Evolutionary conservation across 2,113 vertebrate species (phyloP), one percentile per base, ranked within the genome.

Genomic region (Acanthisitta chloris): DNA sequence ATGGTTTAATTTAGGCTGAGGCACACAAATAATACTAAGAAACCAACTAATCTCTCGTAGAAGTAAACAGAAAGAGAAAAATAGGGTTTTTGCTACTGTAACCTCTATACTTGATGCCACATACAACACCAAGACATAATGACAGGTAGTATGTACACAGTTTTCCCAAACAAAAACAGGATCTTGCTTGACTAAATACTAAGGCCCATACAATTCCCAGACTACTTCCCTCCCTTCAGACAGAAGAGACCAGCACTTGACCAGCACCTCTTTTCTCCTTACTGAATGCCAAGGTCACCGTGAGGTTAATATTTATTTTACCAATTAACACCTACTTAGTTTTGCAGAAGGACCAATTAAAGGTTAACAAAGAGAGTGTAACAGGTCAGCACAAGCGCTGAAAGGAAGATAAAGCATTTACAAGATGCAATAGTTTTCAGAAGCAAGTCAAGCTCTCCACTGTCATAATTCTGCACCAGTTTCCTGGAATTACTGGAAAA

Each of bases 261-360:
- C 23, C 57, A 78, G 24, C 38, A 82, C 2, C 5, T 82, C 80
- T 81, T 74, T 59, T 28, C 48, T 55, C 58, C 54, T 84, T 62
- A 86, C 9, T 65, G 77, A 91, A 85, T 54, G 84, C 54, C 43
- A 70, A 79, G 55, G 57, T 34, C 46, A 67, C 8, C 3, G 14
- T 62, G 73, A 96, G 36, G 33, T 61, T 96, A 91, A 92, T 79
- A 71, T 94, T 92, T 73, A 73, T 81, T 92, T 80, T 77, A 87
- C 62, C 84, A 65, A 58, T 77, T 70, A 94, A 79, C 2, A 16
- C 14, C 42, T 79, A 86, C n/a, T 43, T 86, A 51, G 46, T 92
- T 93, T 77, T 91, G 59, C 66, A 72, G 80, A 65, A 87, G 93
- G 34, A 87, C 3, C 14, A 49, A 70, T 49, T 64, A 78, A 71